Conservation (phyloP, 2,113 vertebrate genomes). For the Percopsis transmontana region DNA sequence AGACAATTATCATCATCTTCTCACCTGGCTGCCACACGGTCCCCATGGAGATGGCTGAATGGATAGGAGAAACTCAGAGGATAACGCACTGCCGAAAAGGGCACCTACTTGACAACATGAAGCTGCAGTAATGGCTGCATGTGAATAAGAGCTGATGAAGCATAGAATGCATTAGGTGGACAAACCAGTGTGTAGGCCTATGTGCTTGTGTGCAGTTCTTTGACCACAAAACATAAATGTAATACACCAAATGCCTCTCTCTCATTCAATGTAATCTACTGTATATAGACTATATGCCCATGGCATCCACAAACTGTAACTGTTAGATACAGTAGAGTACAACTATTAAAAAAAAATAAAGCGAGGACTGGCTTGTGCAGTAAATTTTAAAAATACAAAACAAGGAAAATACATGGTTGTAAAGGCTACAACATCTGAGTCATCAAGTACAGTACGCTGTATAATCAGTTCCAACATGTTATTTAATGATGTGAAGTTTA, state of each 20-base stretch:
- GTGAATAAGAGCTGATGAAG: constrained; percentile 42
- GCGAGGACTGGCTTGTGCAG: no score
- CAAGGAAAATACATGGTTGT: no score
- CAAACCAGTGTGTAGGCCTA: neutral
- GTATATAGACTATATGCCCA: no score
- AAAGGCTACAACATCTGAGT: no score
- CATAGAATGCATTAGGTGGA: no score
- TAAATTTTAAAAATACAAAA: neutral
- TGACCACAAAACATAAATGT: constrained; percentile 8
- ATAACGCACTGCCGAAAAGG: constrained; percentile 54
- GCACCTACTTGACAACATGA: constrained; percentile 53
- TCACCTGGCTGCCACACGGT: neutral
- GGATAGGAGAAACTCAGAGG: constrained; percentile 17
- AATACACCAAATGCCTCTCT: no score
- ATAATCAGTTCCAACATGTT: no score
- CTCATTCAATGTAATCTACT: no score
- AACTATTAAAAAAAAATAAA: neutral
- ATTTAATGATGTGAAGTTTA: no score
- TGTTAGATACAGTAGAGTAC: constrained; percentile 1
- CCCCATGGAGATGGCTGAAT: neutral
- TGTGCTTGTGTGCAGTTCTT: neutral
- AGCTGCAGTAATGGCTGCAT: constrained; percentile 38
- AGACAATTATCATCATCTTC: constrained; percentile 48
- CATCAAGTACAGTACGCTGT: no score
- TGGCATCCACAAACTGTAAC: no score